Evolutionary conservation across 1,140 invertebrate genomes (phyloP), one percentile per base, ranked within the genome.

Genomic region (Glomeris maerens): DNA sequence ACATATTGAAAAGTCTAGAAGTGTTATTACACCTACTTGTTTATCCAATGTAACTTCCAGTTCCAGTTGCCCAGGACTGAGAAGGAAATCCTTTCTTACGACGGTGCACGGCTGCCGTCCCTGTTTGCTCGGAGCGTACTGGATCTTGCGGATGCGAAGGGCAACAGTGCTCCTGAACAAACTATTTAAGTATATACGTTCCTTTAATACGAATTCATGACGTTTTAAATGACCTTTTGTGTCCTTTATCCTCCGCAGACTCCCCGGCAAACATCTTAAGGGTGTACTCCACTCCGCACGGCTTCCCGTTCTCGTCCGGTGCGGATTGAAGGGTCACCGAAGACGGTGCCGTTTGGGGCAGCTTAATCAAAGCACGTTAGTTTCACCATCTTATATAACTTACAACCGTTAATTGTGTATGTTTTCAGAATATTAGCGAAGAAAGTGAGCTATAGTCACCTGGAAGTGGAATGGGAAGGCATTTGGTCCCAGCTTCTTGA

Each of bases 31-130:
- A 36, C 52, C 47, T 59, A 86, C 83, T 51, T 90, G 84, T 66
- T 97, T 97, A 64, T 98, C 94, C 17, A 99, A 72, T 2, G 90
- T 93, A 1, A 91, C 87, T 72, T 99, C 95, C 45, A 99, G 71
- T 61, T 97, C 90, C 4, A 99, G 66, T 55, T 75, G 74, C 65
- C 70, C 94, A 3, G 92, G 91, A 58, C 89, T 94, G 58, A 98
- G 75, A 62, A 97, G 77, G 66, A 98, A 98, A 64, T 98, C 93
- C 71, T 98, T 98, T 38, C 86, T 79, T 1, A 94, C 89, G 53
- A 97, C 81, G 0, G 93, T 92, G 71, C 84, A 92, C 0, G 95
- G 95, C 67, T 97, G 93, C 22, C 84, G 78, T 1, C 89, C 90
- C 51, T 86, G 79, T 63, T 87, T 84, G 31, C 80, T 80, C 0